Evolutionary conservation across 1,140 invertebrate species (phyloP), one percentile per base, ranked within the genome.

Genomic region (Megathymus violae): DNA sequence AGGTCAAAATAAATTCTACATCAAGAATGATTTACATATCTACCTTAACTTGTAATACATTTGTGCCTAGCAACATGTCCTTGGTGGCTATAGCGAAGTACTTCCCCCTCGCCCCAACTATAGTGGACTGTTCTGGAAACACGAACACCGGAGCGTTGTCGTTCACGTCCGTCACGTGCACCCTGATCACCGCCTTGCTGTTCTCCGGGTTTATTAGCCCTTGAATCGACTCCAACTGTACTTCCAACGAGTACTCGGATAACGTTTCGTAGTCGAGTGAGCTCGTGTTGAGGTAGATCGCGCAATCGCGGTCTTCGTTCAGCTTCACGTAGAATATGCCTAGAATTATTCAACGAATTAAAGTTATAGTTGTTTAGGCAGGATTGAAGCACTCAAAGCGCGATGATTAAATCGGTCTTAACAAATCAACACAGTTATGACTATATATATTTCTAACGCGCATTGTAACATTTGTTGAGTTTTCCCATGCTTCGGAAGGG

Each of bases 91-190:
- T 95, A 2, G 88, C 91, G 56, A 82, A 92, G 56, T 91, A 91
- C 58, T 91, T 91, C 51, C 82, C 89, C 44, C 82, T 88, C 6
- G 87, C 89, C 0, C 58, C 76, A 9, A 67, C 69, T n/a, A 92
- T 85, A 5, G 80, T 84, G 0, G 85, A 85, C 52, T 89, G 86
- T 0, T 94, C 92, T 0, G 95, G 94, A 62, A 95, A 96, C 0
- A 96, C 84, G 80, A 98, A 98, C 61, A 94, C 92, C 0, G 97
- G 97, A 1, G 92, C 92, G 79, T 98, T 98, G 76, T 98, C 97
- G 76, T 98, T 98, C 0, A 96, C 93, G 80, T 98, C 97, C 0
- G 95, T 90, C 0, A 98, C 94, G 69, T 96, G 95, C 3, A 98
- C 93, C 63, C 95, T 95, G 0, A 98, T 93, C 76, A 94, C 93